A percentile compares a stretch with the other conserved stretches of the same genome.
These are phyloP conservation scores for Semibalanus balanoides DNA, from an alignment of 1,140 invertebrate species.

Conservation along the genomic window DNA sequence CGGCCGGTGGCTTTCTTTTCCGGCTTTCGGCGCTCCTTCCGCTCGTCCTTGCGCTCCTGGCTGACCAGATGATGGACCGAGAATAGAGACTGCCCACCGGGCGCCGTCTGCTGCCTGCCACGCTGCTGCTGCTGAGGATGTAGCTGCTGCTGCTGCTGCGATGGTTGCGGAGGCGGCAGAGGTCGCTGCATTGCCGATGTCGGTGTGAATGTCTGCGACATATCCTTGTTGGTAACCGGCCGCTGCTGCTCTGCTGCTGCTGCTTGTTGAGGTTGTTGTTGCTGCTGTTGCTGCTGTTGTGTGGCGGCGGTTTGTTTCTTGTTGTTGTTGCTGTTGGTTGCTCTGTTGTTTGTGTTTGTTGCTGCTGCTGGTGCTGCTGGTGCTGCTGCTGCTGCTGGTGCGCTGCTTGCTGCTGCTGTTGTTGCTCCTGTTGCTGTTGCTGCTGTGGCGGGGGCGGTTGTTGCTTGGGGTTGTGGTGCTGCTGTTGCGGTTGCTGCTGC, in stretches of 20 bases:
- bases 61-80: background rate
- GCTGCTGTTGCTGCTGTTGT: too few species aligned
- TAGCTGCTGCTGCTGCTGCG: too few species aligned
- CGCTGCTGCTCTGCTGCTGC: too few species aligned
- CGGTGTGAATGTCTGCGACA: too few species aligned
- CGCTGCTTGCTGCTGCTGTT: too few species aligned
- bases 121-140: background rate
- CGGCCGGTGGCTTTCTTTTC: background rate
- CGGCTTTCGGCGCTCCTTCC: background rate
- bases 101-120: background rate
- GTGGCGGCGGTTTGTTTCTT: background rate
- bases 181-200: too few species aligned
- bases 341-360: too few species aligned
- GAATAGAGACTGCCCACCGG: background rate
- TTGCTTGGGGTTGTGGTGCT: background rate
- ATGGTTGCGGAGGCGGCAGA: too few species aligned
- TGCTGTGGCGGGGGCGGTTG: background rate
- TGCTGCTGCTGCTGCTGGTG: too few species aligned
- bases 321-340: background rate
- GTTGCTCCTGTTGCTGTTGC: background rate
- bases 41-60: background rate
- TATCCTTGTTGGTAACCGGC: too few species aligned
- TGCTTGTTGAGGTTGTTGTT: too few species aligned
- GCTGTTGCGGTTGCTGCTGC: background rate
- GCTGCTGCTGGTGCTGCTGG: too few species aligned